phyloP scores from a whole-genome alignment of 2,797 vertebrate genomes.

The Anableps anableps region DNA sequence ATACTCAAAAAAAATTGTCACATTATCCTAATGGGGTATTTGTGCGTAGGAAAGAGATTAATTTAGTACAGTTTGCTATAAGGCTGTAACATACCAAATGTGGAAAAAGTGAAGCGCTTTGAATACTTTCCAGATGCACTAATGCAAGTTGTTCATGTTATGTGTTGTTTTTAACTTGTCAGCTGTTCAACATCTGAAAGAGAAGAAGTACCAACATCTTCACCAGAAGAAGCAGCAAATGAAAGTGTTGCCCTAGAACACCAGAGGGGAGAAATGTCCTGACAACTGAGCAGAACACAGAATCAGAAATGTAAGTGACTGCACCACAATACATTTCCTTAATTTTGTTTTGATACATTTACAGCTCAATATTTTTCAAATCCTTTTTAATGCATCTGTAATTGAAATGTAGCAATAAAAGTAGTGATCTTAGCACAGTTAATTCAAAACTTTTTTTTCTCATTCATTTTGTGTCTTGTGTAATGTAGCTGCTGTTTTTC shows the following conservation, averaged over 20 bases:
- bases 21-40: too few relatives aligned
- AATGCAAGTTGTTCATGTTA: background rate
- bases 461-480: too few relatives aligned
- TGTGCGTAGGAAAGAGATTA: too few relatives aligned
- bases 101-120: too few relatives aligned
- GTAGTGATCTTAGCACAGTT: too few relatives aligned
- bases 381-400: background rate
- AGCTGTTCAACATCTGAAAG: fast-evolving
- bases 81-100: too few relatives aligned
- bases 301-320: background rate
- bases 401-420: background rate
- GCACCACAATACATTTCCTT: background rate
- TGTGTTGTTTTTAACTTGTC: background rate
- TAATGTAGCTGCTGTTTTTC: background rate
- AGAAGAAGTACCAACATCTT: background rate
- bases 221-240: background rate
- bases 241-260: background rate
- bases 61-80: too few relatives aligned
- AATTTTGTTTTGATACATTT: background rate
- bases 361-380: background rate
- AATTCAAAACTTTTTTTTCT: too few relatives aligned
- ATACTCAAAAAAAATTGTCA: too few relatives aligned
- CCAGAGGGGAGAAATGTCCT: too few relatives aligned
- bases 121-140: too few relatives aligned
- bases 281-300: fast-evolving